A percentile compares a stretch with the other conserved stretches of the same genome.
Evolutionary conservation across 1,140 invertebrate species (phyloP).

Genomic region (Drosophila quadrilineata): DNA sequence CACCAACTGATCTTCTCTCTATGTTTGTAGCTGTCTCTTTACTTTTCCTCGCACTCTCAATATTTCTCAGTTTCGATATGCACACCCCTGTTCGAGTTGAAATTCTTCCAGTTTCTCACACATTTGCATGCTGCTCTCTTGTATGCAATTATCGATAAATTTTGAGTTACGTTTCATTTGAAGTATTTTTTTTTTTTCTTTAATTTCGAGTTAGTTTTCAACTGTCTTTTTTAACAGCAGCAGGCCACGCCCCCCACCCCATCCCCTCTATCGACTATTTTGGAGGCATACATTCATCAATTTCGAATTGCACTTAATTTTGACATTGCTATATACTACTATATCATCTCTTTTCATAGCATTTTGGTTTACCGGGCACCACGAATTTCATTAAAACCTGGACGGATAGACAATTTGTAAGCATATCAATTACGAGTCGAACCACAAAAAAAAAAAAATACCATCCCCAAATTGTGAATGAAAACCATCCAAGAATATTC

Average conservation of each 20-base stretch:
- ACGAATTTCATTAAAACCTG: conserved; percentile 80
- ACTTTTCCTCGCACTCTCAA: not conserved
- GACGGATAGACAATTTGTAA: conserved; percentile 79
- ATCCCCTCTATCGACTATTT: not conserved
- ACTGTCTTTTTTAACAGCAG: conserved; percentile 2
- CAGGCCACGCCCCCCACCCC: not conserved
- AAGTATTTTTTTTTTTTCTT: not conserved
- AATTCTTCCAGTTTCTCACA: not conserved
- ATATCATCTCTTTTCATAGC: conserved; percentile 77
- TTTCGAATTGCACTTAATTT: conserved; percentile 55
- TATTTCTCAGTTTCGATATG: not conserved
- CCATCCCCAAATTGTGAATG: conserved; percentile 44
- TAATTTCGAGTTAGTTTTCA: conserved; percentile 1
- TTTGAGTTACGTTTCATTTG: conserved; percentile 1
- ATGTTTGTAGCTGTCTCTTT: not conserved
- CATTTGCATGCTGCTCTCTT: conserved; percentile 32
- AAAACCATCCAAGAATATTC: conserved; percentile 27
- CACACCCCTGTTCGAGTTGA: conserved; percentile 3
- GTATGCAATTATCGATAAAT: conserved; percentile 15
- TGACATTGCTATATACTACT: conserved; percentile 71
- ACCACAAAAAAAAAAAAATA: no score
- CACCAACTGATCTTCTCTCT: conserved; percentile 11
- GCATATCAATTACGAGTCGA: conserved; percentile 67
- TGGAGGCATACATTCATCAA: conserved; percentile 27
- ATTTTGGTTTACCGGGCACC: conserved; percentile 79